These are phyloP conservation scores for Salpingus planirostris DNA, from an alignment of 2,888 invertebrate species.

Conservation along the genomic window DNA sequence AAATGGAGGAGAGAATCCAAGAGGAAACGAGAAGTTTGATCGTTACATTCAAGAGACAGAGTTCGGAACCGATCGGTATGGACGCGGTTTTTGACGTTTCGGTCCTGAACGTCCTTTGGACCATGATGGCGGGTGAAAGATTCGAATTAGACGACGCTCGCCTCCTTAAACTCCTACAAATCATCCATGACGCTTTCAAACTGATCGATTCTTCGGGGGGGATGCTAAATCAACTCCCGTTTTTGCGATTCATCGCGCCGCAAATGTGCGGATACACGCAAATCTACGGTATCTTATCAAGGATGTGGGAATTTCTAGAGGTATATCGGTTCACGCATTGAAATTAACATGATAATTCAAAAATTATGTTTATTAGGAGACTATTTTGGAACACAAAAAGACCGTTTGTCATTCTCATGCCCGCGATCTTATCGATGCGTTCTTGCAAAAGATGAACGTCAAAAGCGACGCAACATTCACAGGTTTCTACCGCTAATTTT, in stretches of 20 bases:
- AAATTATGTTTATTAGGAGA: constrained; percentile 39
- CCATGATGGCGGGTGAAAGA: constrained; percentile 57
- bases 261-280: constrained; percentile 52
- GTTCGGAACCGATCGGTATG: constrained; percentile 37
- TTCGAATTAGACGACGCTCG: constrained; percentile 52
- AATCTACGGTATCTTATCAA: constrained; percentile 44
- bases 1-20: constrained; percentile 53
- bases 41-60: constrained; percentile 36
- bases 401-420: constrained; percentile 41
- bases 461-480: constrained; percentile 41
- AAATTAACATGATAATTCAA: too few species aligned
- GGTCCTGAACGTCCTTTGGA: constrained; percentile 62
- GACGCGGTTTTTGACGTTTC: constrained; percentile 47
- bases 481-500: constrained; percentile 34
- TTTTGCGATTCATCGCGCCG: constrained; percentile 56
- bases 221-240: constrained; percentile 58
- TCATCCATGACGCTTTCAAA: constrained; percentile 55
- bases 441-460: constrained; percentile 49
- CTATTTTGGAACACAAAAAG: constrained; percentile 46
- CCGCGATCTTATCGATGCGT: constrained; percentile 58
- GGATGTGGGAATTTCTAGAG: constrained; percentile 49
- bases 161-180: constrained; percentile 47
- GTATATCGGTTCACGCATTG: too few species aligned
- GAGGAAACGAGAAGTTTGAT: constrained; percentile 49
- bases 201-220: constrained; percentile 59